Evolutionary conservation across 2,888 invertebrate species (phyloP).

Genomic region (Drosophila ustulata): DNA sequence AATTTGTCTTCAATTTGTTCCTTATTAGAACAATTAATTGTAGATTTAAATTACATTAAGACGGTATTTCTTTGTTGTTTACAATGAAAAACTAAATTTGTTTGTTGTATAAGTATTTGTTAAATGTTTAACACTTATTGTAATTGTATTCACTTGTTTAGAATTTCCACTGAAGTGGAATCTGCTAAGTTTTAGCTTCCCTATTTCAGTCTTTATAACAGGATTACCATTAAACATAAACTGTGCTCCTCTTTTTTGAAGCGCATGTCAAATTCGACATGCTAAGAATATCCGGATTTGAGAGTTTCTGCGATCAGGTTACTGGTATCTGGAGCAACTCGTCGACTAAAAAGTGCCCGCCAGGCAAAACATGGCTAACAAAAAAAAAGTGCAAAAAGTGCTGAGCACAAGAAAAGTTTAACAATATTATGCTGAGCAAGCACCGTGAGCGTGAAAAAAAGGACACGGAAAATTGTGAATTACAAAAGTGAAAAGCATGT

Average conservation of each 20-base stretch:
- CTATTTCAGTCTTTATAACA: background rate
- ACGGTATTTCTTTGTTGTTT: background rate
- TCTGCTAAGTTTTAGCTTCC: background rate
- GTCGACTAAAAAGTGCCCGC: constrained; percentile 50
- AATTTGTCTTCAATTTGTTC: background rate
- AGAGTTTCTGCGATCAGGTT: constrained; percentile 57
- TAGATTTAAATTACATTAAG: background rate
- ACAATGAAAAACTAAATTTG: background rate
- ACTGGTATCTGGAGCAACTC: constrained; percentile 59
- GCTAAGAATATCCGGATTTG: constrained; percentile 33
- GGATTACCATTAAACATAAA: constrained; percentile 18
- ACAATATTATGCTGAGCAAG: constrained; percentile 73
- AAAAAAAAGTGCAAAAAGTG: constrained; percentile 57
- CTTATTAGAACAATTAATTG: background rate
- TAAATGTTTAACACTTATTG: background rate
- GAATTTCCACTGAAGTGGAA: background rate
- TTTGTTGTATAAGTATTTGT: background rate
- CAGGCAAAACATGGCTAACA: constrained; percentile 36
- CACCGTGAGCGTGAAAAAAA: constrained; percentile 38
- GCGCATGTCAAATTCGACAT: constrained; percentile 38
- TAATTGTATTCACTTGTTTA: background rate
- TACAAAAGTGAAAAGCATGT: constrained; percentile 15
- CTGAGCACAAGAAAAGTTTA: constrained; percentile 71
- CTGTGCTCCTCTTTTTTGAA: constrained; percentile 9
- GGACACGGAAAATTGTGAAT: constrained; percentile 28